These are phyloP conservation scores for Eupristina koningsbergeri DNA, from an alignment of 1,140 invertebrate genomes.

Conservation along the genomic window DNA sequence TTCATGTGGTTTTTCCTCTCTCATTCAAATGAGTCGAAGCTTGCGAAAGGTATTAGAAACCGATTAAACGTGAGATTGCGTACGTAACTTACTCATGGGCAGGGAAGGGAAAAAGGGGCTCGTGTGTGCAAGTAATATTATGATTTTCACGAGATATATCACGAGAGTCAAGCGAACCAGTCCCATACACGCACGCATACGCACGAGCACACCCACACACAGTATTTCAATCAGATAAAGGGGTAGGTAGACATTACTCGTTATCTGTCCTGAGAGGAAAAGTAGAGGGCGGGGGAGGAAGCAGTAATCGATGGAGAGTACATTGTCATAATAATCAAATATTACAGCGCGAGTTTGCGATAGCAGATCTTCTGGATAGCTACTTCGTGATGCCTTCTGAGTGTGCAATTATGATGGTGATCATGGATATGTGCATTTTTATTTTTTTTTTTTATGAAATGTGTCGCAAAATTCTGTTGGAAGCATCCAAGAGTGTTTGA, in stretches of 20 bases:
- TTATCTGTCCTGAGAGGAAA: conserved; percentile 34
- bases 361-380: conserved; percentile 30
- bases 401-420: no score
- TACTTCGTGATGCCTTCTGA: background rate
- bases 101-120: background rate
- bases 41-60: conserved; percentile 46
- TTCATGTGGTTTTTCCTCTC: background rate
- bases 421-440: no score
- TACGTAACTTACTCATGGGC: background rate
- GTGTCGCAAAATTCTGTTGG: background rate
- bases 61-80: conserved; percentile 40
- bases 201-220: background rate
- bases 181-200: no score
- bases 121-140: conserved; percentile 13
- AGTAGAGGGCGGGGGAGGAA: background rate
- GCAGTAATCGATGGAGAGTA: background rate
- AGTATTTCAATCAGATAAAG: conserved; percentile 39
- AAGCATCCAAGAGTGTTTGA: background rate
- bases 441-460: background rate
- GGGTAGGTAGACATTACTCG: conserved; percentile 42
- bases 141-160: conserved; percentile 37
- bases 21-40: conserved; percentile 43
- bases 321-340: conserved; percentile 45
- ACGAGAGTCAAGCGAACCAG: background rate
- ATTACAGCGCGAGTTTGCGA: conserved; percentile 35